A percentile compares a stretch with the other conserved stretches of the same genome.
phyloP scores from a whole-genome alignment of 2,888 invertebrate genomes.

The Mimumesa dahlbomi region DNA sequence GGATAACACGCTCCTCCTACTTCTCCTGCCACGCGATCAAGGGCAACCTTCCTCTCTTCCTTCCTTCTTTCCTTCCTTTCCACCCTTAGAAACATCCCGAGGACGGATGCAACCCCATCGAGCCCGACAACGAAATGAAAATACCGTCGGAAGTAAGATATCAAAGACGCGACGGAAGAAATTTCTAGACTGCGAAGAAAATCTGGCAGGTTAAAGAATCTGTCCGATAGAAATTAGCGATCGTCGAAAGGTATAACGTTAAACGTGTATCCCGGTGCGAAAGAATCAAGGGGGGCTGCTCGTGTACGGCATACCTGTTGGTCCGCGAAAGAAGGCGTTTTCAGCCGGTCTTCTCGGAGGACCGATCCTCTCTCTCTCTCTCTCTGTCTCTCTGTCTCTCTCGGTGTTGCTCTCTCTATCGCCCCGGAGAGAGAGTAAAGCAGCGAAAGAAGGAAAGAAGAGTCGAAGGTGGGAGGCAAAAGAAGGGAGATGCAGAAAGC shows the following conservation, averaged over 20 bases:
- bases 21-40: conserved; percentile 73
- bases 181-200: neutral
- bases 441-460: too few species aligned
- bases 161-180: too few species aligned
- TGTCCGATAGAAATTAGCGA: too few species aligned
- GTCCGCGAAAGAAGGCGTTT: conserved; percentile 43
- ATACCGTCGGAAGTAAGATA: too few species aligned
- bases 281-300: conserved; percentile 42
- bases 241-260: neutral
- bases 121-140: too few species aligned
- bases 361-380: conserved; percentile 18
- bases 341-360: conserved; percentile 30
- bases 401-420: conserved; percentile 29
- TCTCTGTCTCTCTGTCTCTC: conserved; percentile 13
- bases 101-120: too few species aligned
- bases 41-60: conserved; percentile 56
- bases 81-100: conserved; percentile 1
- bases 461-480: too few species aligned
- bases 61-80: conserved; percentile 39
- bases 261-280: conserved; percentile 31
- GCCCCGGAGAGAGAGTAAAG: too few species aligned
- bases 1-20: conserved; percentile 77
- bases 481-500: too few species aligned
- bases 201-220: too few species aligned
- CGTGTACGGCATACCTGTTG: conserved; percentile 45